Evolutionary conservation across 2,113 vertebrate genomes (phyloP), one percentile per base, ranked within the genome.

Genomic region (Galbula dea): DNA sequence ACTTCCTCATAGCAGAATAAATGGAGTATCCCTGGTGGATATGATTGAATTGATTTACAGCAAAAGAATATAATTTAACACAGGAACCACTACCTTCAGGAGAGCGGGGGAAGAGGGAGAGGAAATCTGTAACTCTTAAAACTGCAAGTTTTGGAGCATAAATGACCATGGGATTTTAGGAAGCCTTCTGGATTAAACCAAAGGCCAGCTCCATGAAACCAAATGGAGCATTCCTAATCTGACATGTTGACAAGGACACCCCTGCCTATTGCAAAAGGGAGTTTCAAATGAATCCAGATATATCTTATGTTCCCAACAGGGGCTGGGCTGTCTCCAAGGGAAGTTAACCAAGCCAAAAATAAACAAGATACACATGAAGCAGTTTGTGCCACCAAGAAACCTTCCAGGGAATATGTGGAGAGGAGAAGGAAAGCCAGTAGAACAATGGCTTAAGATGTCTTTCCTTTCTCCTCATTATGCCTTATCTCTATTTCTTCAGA

Each of bases 351-450:
- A 75, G 94, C 95, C 96, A 96, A 88, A 89, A 96, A 83, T 94
- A 96, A 96, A 95, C 91, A 95, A 95, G 93, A 95, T 72, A 83
- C 94, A 95, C 79, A 95, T 96, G 96, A 95, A 89, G 68, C 39
- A 63, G 24, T 78, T 87, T 89, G 76, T 96, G 91, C 94, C 94
- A 93, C 91, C 48, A 93, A 89, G 94, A 95, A 94, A 57, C 36
- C 82, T 94, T 94, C 93, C 95, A 96, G 84, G 77, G 94, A 87
- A 54, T 83, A 85, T 55, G 55, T 24, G 10, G 84, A 29, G 94
- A 84, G 86, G 43, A 67, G 90, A 37, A 83, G 91, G 43, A 75
- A 78, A 94, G 87, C 82, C 87, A 91, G 82, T 59, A 94, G 55
- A 85, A 55, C 48, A 68, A 22, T 2, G 14, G 75, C n/a, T 83